phyloP scores from a whole-genome alignment of 1,140 invertebrate genomes.

The Chrysomallon squamiferum region DNA sequence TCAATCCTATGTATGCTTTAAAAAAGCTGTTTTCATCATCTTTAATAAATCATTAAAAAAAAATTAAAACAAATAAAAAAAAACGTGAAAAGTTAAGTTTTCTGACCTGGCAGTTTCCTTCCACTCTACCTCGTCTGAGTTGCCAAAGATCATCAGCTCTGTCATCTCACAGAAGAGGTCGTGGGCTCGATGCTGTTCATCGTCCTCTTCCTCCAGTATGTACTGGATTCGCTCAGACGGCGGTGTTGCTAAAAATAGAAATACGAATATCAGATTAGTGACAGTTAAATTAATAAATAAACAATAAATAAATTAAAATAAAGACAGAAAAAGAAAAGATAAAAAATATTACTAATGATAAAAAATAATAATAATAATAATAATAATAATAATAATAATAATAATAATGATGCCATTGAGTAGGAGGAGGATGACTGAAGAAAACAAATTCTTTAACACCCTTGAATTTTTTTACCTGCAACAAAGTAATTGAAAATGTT shows the following conservation, averaged over 20 bases:
- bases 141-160: slow-evolving; percentile 75
- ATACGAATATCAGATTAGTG: not conserved
- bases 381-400: not conserved
- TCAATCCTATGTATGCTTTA: no score
- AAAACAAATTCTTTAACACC: no score
- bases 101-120: slow-evolving; percentile 90
- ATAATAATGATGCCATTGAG: not conserved
- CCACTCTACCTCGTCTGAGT: slow-evolving; percentile 86
- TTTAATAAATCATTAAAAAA: no score
- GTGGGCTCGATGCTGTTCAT: slow-evolving; percentile 67
- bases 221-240: slow-evolving; percentile 76
- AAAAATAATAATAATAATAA: not conserved
- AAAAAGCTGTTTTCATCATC: no score
- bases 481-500: not conserved
- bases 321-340: not conserved
- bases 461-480: no score
- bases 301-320: not conserved
- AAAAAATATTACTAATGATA: not conserved
- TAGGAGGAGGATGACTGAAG: not conserved
- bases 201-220: slow-evolving; percentile 84
- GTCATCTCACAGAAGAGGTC: slow-evolving; percentile 91
- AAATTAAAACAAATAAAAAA: no score
- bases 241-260: slow-evolving; percentile 43
- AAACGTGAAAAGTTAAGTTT: no score
- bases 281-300: not conserved